Base-by-base conservation (phyloP, 1,140 invertebrate genomes). In the Lasioglossum albipes region DNA sequence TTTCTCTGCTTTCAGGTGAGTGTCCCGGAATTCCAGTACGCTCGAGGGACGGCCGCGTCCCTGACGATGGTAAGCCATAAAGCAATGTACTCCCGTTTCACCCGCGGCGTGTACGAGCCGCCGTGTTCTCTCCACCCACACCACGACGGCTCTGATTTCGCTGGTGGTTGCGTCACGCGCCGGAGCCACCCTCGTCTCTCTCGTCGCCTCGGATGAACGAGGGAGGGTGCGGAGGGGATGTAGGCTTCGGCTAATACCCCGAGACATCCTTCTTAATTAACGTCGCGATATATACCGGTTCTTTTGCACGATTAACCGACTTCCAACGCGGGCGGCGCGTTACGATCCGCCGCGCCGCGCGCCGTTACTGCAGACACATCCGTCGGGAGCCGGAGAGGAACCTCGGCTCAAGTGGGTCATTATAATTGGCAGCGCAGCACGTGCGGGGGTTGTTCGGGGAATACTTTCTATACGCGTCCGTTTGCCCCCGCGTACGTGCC, bases 241-340 rank as follows among this genome's bases (percentile, higher is more conserved):
- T 41, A 31, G 68, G 22, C 68, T 54, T 16, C 13, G 22, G 68
- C 83, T 85, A 88, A 86, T 87, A 83, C 76, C 71, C 84, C 81
- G 68, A 81, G 73, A 87, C 79, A 85, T 88, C 81, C 81, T 87
- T 89, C 81, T 88, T 88, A 87, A 89, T 89, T 89, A 87, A 88
- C 76, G 82, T 85, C 75, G 75, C 75, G 76, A 81, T 82, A 82
- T 76, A 82, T 83, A 82, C 76, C 78, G 9, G 67, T 82, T 83
- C 70, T 78, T 83, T 81, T 67, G 68, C 36, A 41, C 82, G 78
- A 83, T 86, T 84, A 84, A 77, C 80, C 61, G n/a, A 66, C 61
- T 41, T 36, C 7, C 22, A 13, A 7, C 62, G 20, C 16, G 16
- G 22, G 31, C 20, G 9, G 31, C 20, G 9, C 20, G 9, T 18